Base-by-base conservation (phyloP, 1,140 invertebrate genomes). In the Steinernema feltiae region DNA sequence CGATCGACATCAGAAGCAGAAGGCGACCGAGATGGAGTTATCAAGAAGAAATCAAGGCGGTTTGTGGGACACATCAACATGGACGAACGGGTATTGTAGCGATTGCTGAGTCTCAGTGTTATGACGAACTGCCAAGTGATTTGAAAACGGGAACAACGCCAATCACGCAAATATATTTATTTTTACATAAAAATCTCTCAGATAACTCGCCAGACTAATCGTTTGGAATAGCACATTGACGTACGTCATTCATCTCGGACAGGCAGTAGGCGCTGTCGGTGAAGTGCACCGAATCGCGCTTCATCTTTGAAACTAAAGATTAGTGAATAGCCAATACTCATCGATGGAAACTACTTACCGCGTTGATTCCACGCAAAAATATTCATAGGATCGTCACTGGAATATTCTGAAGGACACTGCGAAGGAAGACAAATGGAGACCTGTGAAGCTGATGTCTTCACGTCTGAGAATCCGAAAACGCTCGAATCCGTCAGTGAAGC, bases 81-180 rank as follows among this genome's bases (percentile, higher is more conserved):
- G 70, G 74, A 75, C 30, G 32, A 32, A 30, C 74, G 74, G 27
- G 74, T 75, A 2, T 41, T 75, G 27, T 75, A 75, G 70, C 63
- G 12, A 72, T 30, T 1, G 3, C 1, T 30, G 72, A 18, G 15
- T 24, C 18, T 32, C 32, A 31, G 30, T 31, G 18, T n/a, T 63
- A 15, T 63, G 7, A 15, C 53, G 24, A 3, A 21, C 53, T 63
- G 53, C 53, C 53, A 63, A 12, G 30, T 71, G 7, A 3, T n/a
- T 71, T 71, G 17, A 31, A 12, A 30, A 31, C 32, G 32, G 32
- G 30, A 71, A 3, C 32, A 24, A 32, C 32, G 21, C 21, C 29
- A 15, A 69, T 69, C 3, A 21, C 3, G 21, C 18, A 32, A 31
- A 71, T 71, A 18, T 71, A 71, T 32, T 31, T 71, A 71, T 71